Evolutionary conservation across 1,140 invertebrate genomes (phyloP).

Genomic region (Galendromus occidentalis): DNA sequence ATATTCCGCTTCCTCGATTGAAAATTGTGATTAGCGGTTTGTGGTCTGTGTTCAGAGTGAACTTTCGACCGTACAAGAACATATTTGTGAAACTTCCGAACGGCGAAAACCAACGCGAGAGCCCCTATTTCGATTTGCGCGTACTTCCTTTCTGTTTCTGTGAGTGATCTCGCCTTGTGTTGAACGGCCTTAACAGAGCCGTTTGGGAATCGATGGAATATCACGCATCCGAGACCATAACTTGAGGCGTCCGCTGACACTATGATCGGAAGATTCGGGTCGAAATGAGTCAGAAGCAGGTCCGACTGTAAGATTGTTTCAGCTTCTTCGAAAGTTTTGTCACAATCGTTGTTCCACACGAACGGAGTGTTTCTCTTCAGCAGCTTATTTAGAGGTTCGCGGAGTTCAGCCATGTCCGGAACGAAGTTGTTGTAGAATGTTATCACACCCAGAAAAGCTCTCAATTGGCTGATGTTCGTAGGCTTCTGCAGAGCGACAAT

Average conservation of each 20-base stretch:
- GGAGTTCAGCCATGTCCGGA: neutral
- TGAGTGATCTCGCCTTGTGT: constrained; percentile 22
- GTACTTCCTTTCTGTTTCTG: constrained; percentile 30
- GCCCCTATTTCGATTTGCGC: constrained; percentile 35
- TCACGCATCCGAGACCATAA: neutral
- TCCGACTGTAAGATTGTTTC: neutral
- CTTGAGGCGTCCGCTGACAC: neutral
- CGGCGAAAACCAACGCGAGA: constrained; percentile 29
- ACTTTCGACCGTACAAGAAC: constrained; percentile 27
- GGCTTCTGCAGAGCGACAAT: no score
- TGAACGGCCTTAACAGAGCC: neutral
- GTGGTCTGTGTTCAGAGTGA: constrained; percentile 31
- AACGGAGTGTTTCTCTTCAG: neutral
- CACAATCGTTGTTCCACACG: neutral
- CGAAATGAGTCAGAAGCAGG: neutral
- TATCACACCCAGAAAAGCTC: neutral
- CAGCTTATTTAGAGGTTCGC: neutral
- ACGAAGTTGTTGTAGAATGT: neutral
- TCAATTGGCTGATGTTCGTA: no score
- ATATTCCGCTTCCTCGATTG: constrained; percentile 19
- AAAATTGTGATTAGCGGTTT: constrained; percentile 29
- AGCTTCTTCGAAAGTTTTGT: neutral
- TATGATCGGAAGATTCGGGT: no score
- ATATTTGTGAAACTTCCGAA: constrained; percentile 33
- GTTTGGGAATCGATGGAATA: neutral